Percentiles rank a stretch among this genome's conserved stretches.
phyloP scores from a whole-genome alignment of 2,888 invertebrate genomes.

The Teinopalpus imperialis region DNA sequence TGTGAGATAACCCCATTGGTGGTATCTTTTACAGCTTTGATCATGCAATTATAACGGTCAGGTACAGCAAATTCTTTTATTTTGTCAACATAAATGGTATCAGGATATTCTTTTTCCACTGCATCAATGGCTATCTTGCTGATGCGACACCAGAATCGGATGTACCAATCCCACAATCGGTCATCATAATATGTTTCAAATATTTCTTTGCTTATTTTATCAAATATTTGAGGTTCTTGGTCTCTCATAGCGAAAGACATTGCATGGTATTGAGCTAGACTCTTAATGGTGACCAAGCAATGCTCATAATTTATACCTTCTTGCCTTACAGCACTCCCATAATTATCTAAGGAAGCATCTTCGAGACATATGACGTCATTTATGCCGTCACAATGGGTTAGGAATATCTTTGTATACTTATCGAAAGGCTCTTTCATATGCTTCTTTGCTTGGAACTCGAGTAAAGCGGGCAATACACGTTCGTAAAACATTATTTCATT shows the following conservation, averaged over 20 bases:
- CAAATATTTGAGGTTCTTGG: slow-evolving; percentile 74
- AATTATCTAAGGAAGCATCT: slow-evolving; percentile 73
- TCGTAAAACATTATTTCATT: slow-evolving; percentile 87
- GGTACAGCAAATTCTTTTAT: slow-evolving; percentile 77
- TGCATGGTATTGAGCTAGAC: slow-evolving; percentile 82
- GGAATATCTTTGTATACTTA: slow-evolving; percentile 72
- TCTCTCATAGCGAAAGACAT: slow-evolving; percentile 82
- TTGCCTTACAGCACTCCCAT: slow-evolving; percentile 65
- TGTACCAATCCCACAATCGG: slow-evolving; percentile 80
- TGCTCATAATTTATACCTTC: slow-evolving; percentile 77
- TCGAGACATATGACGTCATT: slow-evolving; percentile 82
- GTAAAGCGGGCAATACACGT: slow-evolving; percentile 66
- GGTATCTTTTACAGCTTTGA: slow-evolving; percentile 56
- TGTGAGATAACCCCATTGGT: slow-evolving; percentile 84
- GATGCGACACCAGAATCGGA: slow-evolving; percentile 73
- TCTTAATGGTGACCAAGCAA: slow-evolving; percentile 71
- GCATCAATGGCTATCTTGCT: slow-evolving; percentile 83
- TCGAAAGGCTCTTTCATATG: slow-evolving; percentile 69
- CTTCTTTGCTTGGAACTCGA: slow-evolving; percentile 65
- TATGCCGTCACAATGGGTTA: slow-evolving; percentile 70
- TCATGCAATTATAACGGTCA: slow-evolving; percentile 73
- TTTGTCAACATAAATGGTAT: slow-evolving; percentile 79
- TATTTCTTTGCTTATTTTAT: slow-evolving; percentile 54
- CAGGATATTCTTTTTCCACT: slow-evolving; percentile 83
- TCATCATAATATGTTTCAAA: slow-evolving; percentile 83